Evolutionary conservation across 2,888 invertebrate genomes (phyloP), one percentile per base, ranked within the genome.

Genomic region (Agrochola lychnidis): DNA sequence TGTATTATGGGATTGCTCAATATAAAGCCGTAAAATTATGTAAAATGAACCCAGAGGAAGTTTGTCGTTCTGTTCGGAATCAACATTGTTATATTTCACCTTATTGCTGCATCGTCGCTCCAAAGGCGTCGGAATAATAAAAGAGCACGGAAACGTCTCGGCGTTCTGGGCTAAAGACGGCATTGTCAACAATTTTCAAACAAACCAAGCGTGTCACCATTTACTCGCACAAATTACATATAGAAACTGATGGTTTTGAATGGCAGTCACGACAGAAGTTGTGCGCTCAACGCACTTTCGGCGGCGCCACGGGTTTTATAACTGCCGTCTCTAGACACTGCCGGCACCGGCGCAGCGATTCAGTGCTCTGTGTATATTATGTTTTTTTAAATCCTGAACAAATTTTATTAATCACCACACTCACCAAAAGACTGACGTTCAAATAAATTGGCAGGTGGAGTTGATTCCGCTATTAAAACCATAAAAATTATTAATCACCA

Each of bases 1-100:
- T 56, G 25, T 70, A 53, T 14, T 62, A 62, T 19, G 45, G 51
- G 51, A 51, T 51, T 51, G 19, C 48, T 40, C 40, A 63, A 62
- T 72, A 56, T 22, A 10, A 79, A 62, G n/a, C 36, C 22, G 9
- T 48, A 16, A 36, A 77, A 51, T n/a, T 51, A 42, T 51, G 7
- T 51, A n/a, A 77, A 66, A 42, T 45, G 10, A 51, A 66, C 2
- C 6, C 9, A 9, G 16, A 45, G 10, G 16, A 22, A 45, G 10
- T 36, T 75, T 63, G 19, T 25, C 19, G 22, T 9, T n/a, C 9
- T 36, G 0, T 19, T 68, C 2, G 22, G 12, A 42, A 45, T 5
- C 5, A 36, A 14, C 2, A 36, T 67, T 48, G 7, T 45, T 67
- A 51, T 36, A 68, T 16, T 36, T 68, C 16, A 68, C n/a, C 10